Percentiles rank a stretch among this genome's conserved stretches.
Conservation (phyloP, 2,797 vertebrate genomes). For the Smutsia gigantea region DNA sequence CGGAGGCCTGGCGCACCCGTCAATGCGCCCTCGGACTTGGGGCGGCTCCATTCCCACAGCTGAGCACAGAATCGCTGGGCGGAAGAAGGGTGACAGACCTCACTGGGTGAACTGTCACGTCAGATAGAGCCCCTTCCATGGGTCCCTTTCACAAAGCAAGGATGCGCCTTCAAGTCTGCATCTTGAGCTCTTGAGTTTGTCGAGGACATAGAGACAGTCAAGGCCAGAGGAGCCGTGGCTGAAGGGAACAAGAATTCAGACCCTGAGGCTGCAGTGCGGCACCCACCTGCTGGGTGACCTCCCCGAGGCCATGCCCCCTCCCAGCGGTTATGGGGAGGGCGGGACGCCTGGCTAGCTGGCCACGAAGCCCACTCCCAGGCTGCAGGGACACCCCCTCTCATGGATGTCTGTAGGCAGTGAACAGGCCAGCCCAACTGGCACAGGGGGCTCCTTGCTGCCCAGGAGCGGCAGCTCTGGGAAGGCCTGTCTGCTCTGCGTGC, state of each 20-base stretch:
- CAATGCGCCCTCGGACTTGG: not conserved
- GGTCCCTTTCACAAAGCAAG: too few relatives aligned
- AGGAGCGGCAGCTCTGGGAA: not conserved
- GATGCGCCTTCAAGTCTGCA: not conserved
- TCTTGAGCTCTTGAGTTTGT: not conserved
- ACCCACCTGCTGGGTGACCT: not conserved
- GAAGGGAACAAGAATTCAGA: not conserved
- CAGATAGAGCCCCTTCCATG: not conserved
- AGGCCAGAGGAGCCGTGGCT: too few relatives aligned
- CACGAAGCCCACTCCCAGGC: not conserved
- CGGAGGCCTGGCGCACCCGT: fast-evolving
- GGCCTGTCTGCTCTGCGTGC: not conserved
- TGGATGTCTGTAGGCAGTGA: not conserved
- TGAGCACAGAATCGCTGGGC: not conserved
- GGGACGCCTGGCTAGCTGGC: not conserved
- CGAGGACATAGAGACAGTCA: not conserved
- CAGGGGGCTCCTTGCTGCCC: not conserved
- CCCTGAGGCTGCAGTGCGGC: not conserved
- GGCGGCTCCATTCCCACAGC: not conserved
- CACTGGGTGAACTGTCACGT: not conserved
- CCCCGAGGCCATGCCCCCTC: not conserved
- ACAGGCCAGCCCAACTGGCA: too few relatives aligned
- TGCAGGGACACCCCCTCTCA: not conserved
- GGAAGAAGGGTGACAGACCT: not conserved
- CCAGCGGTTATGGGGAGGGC: not conserved